Evolutionary conservation across 2,888 invertebrate species (phyloP), one percentile per base, ranked within the genome.

Genomic region (Apamea sordens): DNA sequence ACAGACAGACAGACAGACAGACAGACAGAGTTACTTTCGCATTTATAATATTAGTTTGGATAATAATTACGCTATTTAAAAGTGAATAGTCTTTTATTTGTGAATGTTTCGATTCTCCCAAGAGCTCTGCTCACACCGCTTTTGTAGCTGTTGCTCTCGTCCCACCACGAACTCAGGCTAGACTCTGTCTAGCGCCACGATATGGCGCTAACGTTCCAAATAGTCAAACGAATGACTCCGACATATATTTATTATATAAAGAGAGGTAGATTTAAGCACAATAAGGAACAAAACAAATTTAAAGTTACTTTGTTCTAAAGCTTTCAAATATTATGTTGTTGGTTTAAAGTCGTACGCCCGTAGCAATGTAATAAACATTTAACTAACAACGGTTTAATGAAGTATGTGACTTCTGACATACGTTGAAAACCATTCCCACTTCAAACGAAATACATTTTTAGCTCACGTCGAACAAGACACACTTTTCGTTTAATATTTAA

Each of bases 401-500:
- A n/a, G 3, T 36, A 24, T 36, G 24, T 36, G 53, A 36, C 10
- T 71, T 56, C 56, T 18, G 32, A n/a, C 24, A 53, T 56, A 32
- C 1, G 11, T 11, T 18, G 10, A 36, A 71, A 61, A n/a, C 2
- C 4, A 71, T 71, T 71, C 18, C 2, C n/a, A 47, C 15, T 59
- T 76, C n/a, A 76, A 76, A 76, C 15, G 1, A n/a, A 47, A 36
- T 61, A n/a, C 10, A n/a, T 47, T 36, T 47, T 7, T 21, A 6
- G 32, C 36, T 36, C 21, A n/a, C n/a, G 21, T 76, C 59, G 15
- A 15, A 47, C 21, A n/a, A 47, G 47, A 36, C 44, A 53, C 56
- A 71, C 44, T 32, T 74, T 67, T 76, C 47, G 32, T 72, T 73
- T 36, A 83, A 69, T 75, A 75, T 74, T 83, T 44, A 69, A 77